A percentile compares a stretch with the other conserved stretches of the same genome.
Conservation (phyloP, 1,140 invertebrate species). For the Carposina sasakii region DNA sequence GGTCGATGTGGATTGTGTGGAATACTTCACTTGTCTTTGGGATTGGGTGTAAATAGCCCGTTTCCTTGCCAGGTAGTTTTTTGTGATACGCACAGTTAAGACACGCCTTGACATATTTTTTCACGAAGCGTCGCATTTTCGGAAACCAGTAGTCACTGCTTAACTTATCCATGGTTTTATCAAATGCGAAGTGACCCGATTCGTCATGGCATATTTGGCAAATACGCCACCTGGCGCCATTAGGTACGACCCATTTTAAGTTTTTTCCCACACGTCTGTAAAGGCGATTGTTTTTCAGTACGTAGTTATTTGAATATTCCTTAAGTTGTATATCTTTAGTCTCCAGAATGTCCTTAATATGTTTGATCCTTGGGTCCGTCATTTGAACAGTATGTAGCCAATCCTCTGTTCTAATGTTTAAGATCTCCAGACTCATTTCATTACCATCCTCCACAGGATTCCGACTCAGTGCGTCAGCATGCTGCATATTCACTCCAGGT, state of each 20-base stretch:
- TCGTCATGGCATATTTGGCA: conserved; percentile 22
- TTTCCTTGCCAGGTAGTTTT: conserved; percentile 7
- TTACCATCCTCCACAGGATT: too few species aligned
- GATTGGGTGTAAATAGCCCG: conserved; percentile 19
- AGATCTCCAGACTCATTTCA: too few species aligned
- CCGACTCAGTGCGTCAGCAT: too few species aligned
- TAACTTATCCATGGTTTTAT: conserved; percentile 25
- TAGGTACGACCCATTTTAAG: conserved; percentile 10
- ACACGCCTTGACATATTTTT: conserved; percentile 11
- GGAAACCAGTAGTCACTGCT: conserved; percentile 27
- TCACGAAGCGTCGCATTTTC: conserved; percentile 2
- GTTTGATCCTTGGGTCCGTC: too few species aligned
- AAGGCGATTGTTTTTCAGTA: neutral
- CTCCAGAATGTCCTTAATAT: too few species aligned
- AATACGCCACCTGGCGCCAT: conserved; percentile 4
- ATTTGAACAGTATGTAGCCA: too few species aligned
- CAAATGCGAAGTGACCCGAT: conserved; percentile 25
- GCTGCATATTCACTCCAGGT: too few species aligned
- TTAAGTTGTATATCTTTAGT: too few species aligned
- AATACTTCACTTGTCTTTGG: conserved; percentile 17
- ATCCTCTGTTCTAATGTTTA: too few species aligned
- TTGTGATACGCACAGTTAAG: conserved; percentile 13
- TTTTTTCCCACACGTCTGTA: neutral
- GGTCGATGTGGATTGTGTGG: conserved; percentile 20
- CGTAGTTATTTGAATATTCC: conserved; percentile 7